Base-by-base conservation (phyloP, 2,113 vertebrate species). In the Leuciscus idus region DNA sequence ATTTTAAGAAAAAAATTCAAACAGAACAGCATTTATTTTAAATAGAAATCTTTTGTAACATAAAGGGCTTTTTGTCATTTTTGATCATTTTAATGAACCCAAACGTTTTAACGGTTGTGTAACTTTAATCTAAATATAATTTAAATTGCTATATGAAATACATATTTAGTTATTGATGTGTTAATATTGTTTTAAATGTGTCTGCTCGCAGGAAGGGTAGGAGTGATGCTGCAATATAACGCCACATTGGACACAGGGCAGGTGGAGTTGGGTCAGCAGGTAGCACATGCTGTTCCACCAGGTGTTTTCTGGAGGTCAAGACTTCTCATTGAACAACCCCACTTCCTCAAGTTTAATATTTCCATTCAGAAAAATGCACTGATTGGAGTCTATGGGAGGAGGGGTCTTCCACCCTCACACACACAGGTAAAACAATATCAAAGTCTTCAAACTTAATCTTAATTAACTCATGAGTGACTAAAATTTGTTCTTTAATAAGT, bases 291-390 rank as follows among this genome's bases (percentile, higher is more conserved):
- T 70, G 92, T 99, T 87, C 97, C 97, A 13, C 98, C 98, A 0
- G 98, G 97, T 43, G 95, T 98, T 87, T 99, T 99, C 93, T 99
- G 98, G 98, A 96, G 97, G 90, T 98, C 97, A 64, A 97, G 97
- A 6, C 93, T 99, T 30, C 95, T 95, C 91, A 95, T 99, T 92
- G 97, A 98, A 88, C 96, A 97, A 72, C 96, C 98, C 21, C 96
- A 96, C 84, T 99, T 99, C 92, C 95, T 99, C 62, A 99, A 99
- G 92, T 99, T 99, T 96, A 99, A 99, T 95, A 98, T 99, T 94
- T 99, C 98, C n/a, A 97, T 99, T 89, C 98, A 98, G 95, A 99
- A 97, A 94, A 97, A 99, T 62, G 98, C 98, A 33, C 87, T 99
- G 94, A 98, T 99, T 30, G 98, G 98, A 90, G 97, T 99, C 0